Conservation (phyloP, 2,797 vertebrate species). For the Pipistrellus nathusii region DNA sequence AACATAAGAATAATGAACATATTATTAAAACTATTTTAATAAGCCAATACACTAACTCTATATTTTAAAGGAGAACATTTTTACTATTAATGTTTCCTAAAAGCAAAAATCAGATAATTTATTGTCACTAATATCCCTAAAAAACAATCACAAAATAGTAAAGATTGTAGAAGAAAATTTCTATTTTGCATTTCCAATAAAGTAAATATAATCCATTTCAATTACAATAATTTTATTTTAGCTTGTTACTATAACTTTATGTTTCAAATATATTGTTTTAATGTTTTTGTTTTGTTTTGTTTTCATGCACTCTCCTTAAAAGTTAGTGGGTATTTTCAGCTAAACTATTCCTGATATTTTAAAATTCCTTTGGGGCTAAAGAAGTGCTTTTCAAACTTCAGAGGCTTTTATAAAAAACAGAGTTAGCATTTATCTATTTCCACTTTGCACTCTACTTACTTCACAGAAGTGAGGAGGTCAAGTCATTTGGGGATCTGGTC, state of each 20-base stretch:
- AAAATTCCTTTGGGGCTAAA: background rate
- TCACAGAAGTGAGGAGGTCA: constrained; percentile 33
- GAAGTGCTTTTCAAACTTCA: constrained; percentile 31
- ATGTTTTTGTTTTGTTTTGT: background rate
- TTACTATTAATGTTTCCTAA: background rate
- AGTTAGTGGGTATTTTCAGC: background rate
- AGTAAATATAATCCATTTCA: background rate
- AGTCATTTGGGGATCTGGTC: constrained; percentile 30
- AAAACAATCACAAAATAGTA: background rate
- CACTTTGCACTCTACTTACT: background rate
- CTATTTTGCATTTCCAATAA: background rate
- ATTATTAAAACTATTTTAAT: background rate
- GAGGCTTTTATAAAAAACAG: constrained; percentile 53
- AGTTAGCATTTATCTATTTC: constrained; percentile 57
- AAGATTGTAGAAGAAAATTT: background rate
- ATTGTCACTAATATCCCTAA: background rate
- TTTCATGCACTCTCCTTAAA: background rate
- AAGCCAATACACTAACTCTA: background rate
- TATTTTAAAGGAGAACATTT: background rate
- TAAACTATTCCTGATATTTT: background rate
- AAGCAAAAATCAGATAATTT: background rate
- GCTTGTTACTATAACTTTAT: background rate
- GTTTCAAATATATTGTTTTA: background rate
- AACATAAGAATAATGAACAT: background rate
- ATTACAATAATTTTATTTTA: background rate